Conservation (phyloP, 2,888 invertebrate species). For the Scaptomyza cyrtandrae region DNA sequence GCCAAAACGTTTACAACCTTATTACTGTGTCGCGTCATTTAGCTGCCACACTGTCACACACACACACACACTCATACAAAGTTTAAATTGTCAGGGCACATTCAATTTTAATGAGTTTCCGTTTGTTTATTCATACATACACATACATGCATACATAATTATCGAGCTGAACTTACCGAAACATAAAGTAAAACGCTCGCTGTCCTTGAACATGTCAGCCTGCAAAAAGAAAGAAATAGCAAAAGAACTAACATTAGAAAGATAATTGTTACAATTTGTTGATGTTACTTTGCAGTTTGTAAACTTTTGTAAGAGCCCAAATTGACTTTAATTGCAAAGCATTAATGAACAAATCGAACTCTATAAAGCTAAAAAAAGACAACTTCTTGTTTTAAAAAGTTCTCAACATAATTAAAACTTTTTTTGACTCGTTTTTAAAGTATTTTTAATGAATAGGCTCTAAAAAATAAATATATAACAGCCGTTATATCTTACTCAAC, state of each 20-base stretch:
- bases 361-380: too few species aligned
- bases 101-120: conserved; percentile 72
- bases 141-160: conserved; percentile 10
- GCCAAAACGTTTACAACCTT: conserved; percentile 19
- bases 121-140: conserved; percentile 23
- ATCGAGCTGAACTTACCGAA: conserved; percentile 62
- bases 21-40: conserved; percentile 26
- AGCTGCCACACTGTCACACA: conserved; percentile 37
- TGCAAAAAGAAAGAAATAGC: conserved; percentile 46
- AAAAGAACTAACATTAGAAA: not conserved
- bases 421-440: too few species aligned
- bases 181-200: conserved; percentile 48
- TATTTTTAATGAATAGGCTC: too few species aligned
- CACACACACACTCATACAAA: conserved; percentile 17
- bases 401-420: too few species aligned
- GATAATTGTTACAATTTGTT: not conserved
- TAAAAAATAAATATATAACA: not conserved
- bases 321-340: too few species aligned
- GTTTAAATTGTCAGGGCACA: conserved; percentile 57
- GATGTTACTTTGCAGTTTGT: not conserved
- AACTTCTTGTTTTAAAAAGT: too few species aligned
- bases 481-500: not conserved
- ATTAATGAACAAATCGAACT: too few species aligned
- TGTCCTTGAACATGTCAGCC: conserved; percentile 69
- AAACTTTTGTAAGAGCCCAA: not conserved